These are phyloP conservation scores for Alces alces DNA, from an alignment of 2,113 vertebrate species.

Conservation along the genomic window DNA sequence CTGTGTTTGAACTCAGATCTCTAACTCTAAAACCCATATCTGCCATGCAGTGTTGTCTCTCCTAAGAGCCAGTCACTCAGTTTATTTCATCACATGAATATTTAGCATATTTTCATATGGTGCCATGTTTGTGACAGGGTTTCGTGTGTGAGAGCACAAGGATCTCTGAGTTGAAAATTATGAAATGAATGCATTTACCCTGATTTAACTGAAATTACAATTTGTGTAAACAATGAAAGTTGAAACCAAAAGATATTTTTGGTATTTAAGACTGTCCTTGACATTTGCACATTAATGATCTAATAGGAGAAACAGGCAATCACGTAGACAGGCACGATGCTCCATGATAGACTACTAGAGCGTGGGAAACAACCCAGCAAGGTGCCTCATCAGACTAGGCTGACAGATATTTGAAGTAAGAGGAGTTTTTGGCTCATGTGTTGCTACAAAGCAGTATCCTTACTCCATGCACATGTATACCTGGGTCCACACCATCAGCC, in stretches of 20 bases:
- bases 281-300: background rate
- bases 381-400: background rate
- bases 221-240: background rate
- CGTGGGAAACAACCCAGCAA: background rate
- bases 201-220: background rate
- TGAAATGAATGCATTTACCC: background rate
- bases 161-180: background rate
- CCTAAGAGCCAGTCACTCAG: background rate
- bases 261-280: background rate
- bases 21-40: background rate
- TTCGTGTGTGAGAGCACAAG: background rate
- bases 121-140: background rate
- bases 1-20: background rate
- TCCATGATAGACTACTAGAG: background rate
- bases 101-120: background rate
- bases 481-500: background rate
- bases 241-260: slow-evolving; percentile 36
- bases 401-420: background rate
- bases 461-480: background rate
- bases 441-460: background rate
- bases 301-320: background rate
- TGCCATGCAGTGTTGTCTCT: background rate
- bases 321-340: background rate
- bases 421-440: background rate
- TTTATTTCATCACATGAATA: background rate